Conservation (phyloP, 2,113 vertebrate genomes). For the Spea multiplicata region DNA sequence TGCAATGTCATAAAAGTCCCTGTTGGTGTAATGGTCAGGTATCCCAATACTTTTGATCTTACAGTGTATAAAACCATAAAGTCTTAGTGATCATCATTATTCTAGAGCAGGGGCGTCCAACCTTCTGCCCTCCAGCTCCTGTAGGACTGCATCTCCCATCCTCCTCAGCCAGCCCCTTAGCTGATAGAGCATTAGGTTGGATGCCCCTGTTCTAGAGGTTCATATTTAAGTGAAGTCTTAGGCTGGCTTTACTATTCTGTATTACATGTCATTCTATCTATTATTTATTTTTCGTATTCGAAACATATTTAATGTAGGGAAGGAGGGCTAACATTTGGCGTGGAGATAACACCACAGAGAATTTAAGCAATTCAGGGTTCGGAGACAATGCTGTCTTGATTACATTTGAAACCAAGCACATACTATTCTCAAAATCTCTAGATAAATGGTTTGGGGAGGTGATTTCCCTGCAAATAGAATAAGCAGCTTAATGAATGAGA, state of each 20-base stretch:
- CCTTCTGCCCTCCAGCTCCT: no score
- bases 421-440: slow-evolving; percentile 44
- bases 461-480: slow-evolving; percentile 38
- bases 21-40: no score
- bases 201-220: not conserved
- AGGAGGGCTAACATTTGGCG: not conserved
- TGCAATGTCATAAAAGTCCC: no score
- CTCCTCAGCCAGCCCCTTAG: no score
- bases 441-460: slow-evolving; percentile 45
- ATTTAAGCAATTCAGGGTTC: slow-evolving; percentile 19
- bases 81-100: no score
- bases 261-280: slow-evolving; percentile 1
- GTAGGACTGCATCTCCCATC: not conserved
- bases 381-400: slow-evolving; percentile 47
- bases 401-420: slow-evolving; percentile 50
- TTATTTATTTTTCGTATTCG: slow-evolving; percentile 21
- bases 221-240: not conserved
- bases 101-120: no score
- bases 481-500: not conserved
- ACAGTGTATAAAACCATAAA: no score
- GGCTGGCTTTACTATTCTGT: not conserved
- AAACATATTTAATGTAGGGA: slow-evolving; percentile 20
- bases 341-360: not conserved
- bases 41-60: no score
- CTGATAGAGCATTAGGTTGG: no score